These are phyloP conservation scores for Tenrec ecaudatus DNA, from an alignment of 2,113 vertebrate genomes.

Conservation along the genomic window DNA sequence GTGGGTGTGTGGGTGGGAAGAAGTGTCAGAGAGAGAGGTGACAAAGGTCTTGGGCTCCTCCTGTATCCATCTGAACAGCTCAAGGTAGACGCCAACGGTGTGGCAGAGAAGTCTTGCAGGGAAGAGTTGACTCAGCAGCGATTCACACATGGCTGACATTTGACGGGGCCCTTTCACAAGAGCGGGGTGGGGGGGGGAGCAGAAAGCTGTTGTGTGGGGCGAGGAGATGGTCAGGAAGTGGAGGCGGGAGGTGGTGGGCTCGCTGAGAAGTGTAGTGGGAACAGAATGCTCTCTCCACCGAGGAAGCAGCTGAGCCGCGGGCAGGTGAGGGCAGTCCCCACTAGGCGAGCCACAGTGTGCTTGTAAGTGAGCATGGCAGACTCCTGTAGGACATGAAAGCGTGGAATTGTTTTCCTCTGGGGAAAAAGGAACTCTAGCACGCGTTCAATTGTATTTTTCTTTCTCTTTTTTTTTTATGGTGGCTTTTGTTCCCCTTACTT, in stretches of 20 bases:
- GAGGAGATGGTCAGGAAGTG: neutral
- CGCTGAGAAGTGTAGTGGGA: neutral
- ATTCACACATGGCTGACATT: conserved; percentile 40
- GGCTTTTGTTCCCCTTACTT: too few species aligned
- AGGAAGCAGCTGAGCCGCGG: neutral
- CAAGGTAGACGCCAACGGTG: too few species aligned
- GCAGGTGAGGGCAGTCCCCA: neutral
- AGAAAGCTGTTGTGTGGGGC: neutral
- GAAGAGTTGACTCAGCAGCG: conserved; percentile 58
- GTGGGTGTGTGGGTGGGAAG: neutral
- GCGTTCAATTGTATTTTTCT: neutral
- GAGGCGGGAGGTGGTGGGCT: neutral
- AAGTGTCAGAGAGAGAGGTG: too few species aligned
- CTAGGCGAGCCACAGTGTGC: neutral
- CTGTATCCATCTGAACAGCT: neutral
- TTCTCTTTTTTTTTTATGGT: too few species aligned
- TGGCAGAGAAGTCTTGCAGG: neutral
- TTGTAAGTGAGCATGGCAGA: neutral
- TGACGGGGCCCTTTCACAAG: conserved; percentile 69
- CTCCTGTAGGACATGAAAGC: accelerated
- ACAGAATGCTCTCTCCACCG: neutral
- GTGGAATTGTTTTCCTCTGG: neutral
- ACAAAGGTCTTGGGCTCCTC: neutral
- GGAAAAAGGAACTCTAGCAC: neutral
- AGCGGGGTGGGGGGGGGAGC: conserved; percentile 55